These are phyloP conservation scores for Rhodeus uyekii DNA, from an alignment of 2,797 vertebrate genomes.

Conservation along the genomic window DNA sequence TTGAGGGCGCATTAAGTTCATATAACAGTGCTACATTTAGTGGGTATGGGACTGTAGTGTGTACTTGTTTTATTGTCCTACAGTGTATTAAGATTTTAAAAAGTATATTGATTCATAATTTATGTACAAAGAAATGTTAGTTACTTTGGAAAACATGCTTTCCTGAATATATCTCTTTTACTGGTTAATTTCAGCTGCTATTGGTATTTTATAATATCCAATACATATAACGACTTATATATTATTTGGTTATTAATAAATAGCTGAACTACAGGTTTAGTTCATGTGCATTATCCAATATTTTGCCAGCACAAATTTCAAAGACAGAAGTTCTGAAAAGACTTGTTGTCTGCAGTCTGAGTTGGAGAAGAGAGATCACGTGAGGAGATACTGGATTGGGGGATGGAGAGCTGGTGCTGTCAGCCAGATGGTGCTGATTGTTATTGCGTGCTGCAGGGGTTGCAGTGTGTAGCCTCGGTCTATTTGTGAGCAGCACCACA, in stretches of 20 bases:
- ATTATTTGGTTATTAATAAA: background rate
- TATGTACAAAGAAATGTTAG: background rate
- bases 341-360: slow-evolving; percentile 18
- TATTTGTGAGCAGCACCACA: slow-evolving; percentile 45
- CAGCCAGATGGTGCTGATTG: slow-evolving; percentile 62
- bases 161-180: background rate
- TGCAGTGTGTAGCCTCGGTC: slow-evolving; percentile 42
- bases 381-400: slow-evolving; percentile 32
- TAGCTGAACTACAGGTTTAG: background rate
- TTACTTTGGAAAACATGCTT: background rate
- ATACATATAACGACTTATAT: background rate
- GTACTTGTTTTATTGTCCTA: background rate
- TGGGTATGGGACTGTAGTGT: background rate
- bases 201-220: background rate
- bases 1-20: slow-evolving; percentile 13
- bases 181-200: background rate
- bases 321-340: slow-evolving; percentile 4
- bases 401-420: slow-evolving; percentile 50
- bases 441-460: slow-evolving; percentile 48
- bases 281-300: background rate
- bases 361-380: slow-evolving; percentile 3
- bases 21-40: background rate
- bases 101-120: background rate
- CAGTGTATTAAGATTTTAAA: background rate
- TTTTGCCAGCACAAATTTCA: background rate